Conservation (phyloP, 2,797 vertebrate species). For the Pelodytes ibericus region DNA sequence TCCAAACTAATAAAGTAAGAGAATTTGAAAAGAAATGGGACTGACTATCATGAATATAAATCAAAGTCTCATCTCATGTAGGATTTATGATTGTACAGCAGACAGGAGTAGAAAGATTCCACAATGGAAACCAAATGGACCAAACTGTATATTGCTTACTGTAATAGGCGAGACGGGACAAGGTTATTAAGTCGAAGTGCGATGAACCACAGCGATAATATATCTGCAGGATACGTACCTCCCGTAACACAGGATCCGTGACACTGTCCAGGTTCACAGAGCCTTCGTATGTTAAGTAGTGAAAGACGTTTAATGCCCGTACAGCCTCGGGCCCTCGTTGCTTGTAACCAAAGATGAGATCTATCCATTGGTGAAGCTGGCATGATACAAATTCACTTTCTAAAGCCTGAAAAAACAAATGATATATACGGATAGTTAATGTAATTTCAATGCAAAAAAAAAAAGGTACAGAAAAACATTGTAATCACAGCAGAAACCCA, state of each 20-base stretch:
- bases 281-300: conserved; percentile 95
- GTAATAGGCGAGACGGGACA: conserved; percentile 9
- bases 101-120: not conserved
- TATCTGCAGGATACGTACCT: conserved; percentile 78
- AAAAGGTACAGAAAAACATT: too few species aligned
- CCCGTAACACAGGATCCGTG: conserved; percentile 85
- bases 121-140: not conserved
- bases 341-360: conserved; percentile 99
- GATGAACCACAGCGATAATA: conserved; percentile 2
- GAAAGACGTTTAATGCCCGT: conserved; percentile 95
- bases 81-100: not conserved
- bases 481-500: too few species aligned
- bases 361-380: conserved; percentile 99
- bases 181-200: conserved; percentile 61
- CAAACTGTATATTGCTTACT: not conserved
- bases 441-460: too few species aligned
- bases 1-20: too few species aligned
- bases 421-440: too few species aligned
- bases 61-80: too few species aligned
- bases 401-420: conserved; percentile 82
- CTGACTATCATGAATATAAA: not conserved
- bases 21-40: not conserved
- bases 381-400: conserved; percentile 99
- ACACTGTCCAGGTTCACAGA: conserved; percentile 91
- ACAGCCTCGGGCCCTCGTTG: conserved; percentile 95